Evolutionary conservation across 2,797 vertebrate genomes (phyloP).

Genomic region (Echiichthys vipera): DNA sequence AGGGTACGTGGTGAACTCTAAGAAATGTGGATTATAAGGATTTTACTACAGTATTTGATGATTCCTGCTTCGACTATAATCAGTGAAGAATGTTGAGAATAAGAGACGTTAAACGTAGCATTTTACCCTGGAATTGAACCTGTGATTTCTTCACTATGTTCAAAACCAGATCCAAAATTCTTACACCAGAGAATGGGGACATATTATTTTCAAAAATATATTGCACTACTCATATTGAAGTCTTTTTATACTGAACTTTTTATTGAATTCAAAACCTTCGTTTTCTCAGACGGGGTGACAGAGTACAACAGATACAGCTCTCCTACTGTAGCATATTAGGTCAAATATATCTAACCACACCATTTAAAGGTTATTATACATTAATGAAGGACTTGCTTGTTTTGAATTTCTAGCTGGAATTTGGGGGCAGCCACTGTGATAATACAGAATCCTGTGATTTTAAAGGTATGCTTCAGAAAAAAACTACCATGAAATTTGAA

Average conservation of each 20-base stretch:
- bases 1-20: conserved; percentile 40
- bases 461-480: conserved; percentile 61
- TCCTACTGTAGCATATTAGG: conserved; percentile 30
- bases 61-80: conserved; percentile 24
- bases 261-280: conserved; percentile 15
- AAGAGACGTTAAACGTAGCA: background rate
- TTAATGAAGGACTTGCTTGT: conserved; percentile 62
- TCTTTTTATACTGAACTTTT: background rate
- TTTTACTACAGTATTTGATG: conserved; percentile 28
- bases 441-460: conserved; percentile 62
- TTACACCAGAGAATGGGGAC: background rate
- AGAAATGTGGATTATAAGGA: conserved; percentile 41
- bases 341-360: conserved; percentile 48
- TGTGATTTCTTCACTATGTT: background rate
- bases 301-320: conserved; percentile 14
- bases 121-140: conserved; percentile 3
- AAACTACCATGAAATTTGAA: conserved; percentile 65
- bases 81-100: conserved; percentile 9
- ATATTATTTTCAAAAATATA: conserved; percentile 4
- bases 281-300: conserved; percentile 8
- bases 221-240: background rate
- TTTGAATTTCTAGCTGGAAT: conserved; percentile 53
- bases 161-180: no score
- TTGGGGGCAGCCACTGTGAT: conserved; percentile 41
- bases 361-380: conserved; percentile 45